A percentile compares a stretch with the other conserved stretches of the same genome.
Evolutionary conservation across 1,140 invertebrate genomes (phyloP).

Genomic region (Anadara kagoshimensis): DNA sequence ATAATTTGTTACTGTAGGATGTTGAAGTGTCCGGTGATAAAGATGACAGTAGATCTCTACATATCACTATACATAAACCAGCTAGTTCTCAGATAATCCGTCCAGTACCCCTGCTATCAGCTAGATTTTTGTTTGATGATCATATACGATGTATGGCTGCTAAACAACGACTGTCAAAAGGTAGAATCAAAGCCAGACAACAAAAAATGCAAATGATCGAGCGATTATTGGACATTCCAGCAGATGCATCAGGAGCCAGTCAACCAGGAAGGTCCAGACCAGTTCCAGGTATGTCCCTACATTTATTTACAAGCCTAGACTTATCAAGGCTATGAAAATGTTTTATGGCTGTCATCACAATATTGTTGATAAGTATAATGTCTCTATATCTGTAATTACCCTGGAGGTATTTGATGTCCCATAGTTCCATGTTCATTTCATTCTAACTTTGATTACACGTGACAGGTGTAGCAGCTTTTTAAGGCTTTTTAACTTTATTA

Average conservation of each 20-base stretch:
- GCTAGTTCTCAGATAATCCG: conserved; percentile 61
- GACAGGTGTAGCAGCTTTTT: no score
- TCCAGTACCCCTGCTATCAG: conserved; percentile 83
- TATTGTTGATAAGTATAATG: no score
- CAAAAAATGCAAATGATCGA: conserved; percentile 92
- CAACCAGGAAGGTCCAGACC: conserved; percentile 45
- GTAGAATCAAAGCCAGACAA: conserved; percentile 90
- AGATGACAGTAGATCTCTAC: conserved; percentile 95
- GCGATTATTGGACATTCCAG: conserved; percentile 87
- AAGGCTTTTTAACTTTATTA: no score
- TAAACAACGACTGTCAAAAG: conserved; percentile 85
- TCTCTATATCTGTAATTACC: no score
- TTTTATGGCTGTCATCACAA: no score
- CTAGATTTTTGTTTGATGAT: conserved; percentile 98
- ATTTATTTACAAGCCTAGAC: no score
- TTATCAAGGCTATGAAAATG: no score
- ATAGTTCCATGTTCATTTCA: no score
- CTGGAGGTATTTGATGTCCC: no score
- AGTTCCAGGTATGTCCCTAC: conserved; percentile 53
- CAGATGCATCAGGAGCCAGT: conserved; percentile 32
- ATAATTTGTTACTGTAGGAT: conserved; percentile 73
- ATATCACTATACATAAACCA: conserved; percentile 94
- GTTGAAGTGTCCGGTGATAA: conserved; percentile 90
- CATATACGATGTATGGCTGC: conserved; percentile 98
- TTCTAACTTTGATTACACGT: no score